Evolutionary conservation across 1,140 invertebrate genomes (phyloP).

Genomic region (Ceratoteleas bidentatus): DNA sequence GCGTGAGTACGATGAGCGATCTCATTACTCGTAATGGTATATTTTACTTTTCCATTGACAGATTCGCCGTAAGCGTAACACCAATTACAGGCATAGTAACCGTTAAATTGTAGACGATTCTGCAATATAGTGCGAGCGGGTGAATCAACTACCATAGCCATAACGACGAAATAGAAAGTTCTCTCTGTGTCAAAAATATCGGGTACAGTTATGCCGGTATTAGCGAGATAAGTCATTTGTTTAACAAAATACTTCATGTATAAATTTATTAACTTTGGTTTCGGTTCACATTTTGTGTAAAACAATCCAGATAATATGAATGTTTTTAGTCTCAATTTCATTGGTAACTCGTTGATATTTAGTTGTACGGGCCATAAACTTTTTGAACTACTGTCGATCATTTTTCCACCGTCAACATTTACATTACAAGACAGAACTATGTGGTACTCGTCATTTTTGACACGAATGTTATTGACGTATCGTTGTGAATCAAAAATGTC

Average conservation of each 20-base stretch:
- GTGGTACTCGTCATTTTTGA: not conserved
- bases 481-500: not conserved
- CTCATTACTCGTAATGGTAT: too few relatives aligned
- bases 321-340: not conserved
- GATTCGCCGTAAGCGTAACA: too few relatives aligned
- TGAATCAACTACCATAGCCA: not conserved
- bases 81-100: too few relatives aligned
- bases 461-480: not conserved
- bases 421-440: not conserved
- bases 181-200: too few relatives aligned
- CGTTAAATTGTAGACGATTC: too few relatives aligned
- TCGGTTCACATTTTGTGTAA: slow-evolving; percentile 1
- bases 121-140: too few relatives aligned
- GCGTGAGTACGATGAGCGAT: too few relatives aligned
- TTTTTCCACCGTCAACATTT: slow-evolving; percentile 1
- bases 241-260: not conserved
- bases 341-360: not conserved
- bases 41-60: too few relatives aligned
- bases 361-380: not conserved
- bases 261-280: slow-evolving; percentile 1
- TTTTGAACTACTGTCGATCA: not conserved
- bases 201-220: too few relatives aligned
- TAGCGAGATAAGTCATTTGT: too few relatives aligned
- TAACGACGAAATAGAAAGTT: not conserved
- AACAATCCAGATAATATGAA: not conserved